A percentile compares a stretch with the other conserved stretches of the same genome.
phyloP scores from a whole-genome alignment of 1,140 invertebrate species.

The Cherax quadricarinatus region DNA sequence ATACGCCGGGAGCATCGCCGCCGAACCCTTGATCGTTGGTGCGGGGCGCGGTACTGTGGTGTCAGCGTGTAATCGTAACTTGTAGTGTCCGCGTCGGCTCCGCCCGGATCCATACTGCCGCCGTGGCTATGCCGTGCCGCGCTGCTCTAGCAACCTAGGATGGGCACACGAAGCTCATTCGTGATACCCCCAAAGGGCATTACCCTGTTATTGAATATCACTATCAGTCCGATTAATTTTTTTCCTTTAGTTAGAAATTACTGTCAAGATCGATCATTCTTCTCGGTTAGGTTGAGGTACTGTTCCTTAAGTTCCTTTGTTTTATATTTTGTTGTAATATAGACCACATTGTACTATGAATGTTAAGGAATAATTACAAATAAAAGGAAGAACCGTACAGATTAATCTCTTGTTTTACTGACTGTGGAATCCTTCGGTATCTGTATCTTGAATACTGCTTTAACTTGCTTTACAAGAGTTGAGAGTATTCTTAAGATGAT shows the following conservation, averaged over 20 bases:
- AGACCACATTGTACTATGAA: not conserved
- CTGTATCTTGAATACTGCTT: not conserved
- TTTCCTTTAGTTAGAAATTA: constrained; percentile 12
- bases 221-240: constrained; percentile 26
- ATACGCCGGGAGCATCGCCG: constrained; percentile 48
- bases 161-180: constrained; percentile 44
- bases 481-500: not conserved
- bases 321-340: constrained; percentile 10
- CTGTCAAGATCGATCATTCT: not conserved
- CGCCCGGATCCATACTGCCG: constrained; percentile 45
- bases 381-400: constrained; percentile 3
- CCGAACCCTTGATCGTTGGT: constrained; percentile 31
- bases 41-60: constrained; percentile 56
- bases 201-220: constrained; percentile 27
- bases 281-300: not conserved
- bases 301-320: constrained; percentile 5
- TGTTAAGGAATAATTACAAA: constrained; percentile 14
- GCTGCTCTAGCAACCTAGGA: constrained; percentile 50
- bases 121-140: constrained; percentile 58
- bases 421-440: constrained; percentile 4
- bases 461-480: not conserved
- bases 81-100: constrained; percentile 53
- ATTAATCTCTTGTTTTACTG: constrained; percentile 8
- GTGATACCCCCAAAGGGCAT: constrained; percentile 43
- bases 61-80: constrained; percentile 59